Evolutionary conservation across 2,797 vertebrate genomes (phyloP), one percentile per base, ranked within the genome.

Genomic region (Alectoris magna): DNA sequence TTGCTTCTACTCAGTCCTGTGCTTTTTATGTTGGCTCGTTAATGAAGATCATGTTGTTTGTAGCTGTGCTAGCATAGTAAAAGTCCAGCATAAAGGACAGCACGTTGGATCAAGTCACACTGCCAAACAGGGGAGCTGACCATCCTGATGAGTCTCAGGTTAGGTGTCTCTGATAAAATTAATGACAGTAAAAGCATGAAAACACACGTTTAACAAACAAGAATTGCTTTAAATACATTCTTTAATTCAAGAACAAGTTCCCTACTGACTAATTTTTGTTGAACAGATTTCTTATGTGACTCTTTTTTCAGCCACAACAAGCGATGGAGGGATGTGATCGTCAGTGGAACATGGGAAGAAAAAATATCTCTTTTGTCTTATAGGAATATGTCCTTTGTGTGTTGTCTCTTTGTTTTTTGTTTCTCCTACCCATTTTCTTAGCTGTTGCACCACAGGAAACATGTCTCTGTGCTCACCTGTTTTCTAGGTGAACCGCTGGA

Each of bases 281-380:
- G 21, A 72, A 83, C 58, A 46, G 11, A 26, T 92, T 94, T 91
- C 73, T 81, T 48, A 67, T 93, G 81, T 94, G n/a, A 64, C 46
- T 79, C 0, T 87, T 91, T 91, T 90, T 94, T 88, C 87, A 95
- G 68, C 74, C 34, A 38, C 58, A 43, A 36, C 36, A 91, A 60
- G 41, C 34, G 31, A 49, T 53, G 70, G 60, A 87, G 88, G 68
- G 23, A 84, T 79, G 56, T 66, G 34, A 60, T 88, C 76, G 71
- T 92, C 85, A 67, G 1, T 1, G 6, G 72, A 86, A 73, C n/a
- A 44, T 29, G 51, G 26, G 63, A 16, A 44, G 29, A 3, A 70
- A 72, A 89, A 87, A 46, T 6, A 0, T 31, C 66, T 85, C 2
- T 6, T 75, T 92, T 76, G n/a, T 83, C 22, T 78, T 76, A 43